phyloP scores from a whole-genome alignment of 2,888 invertebrate genomes.

The Cheilosia pagana region DNA sequence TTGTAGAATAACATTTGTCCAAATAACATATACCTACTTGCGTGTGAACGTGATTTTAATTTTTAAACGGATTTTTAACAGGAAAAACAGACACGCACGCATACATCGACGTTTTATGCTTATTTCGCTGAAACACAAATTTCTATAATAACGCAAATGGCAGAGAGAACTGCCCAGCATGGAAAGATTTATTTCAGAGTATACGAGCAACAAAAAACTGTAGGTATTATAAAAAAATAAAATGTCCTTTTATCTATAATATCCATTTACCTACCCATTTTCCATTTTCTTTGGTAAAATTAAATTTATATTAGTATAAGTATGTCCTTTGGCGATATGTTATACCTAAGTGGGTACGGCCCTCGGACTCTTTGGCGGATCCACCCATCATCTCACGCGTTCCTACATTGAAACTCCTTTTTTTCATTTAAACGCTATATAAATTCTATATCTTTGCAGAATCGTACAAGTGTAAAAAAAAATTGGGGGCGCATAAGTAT shows the following conservation, averaged over 20 bases:
- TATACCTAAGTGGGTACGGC: constrained; percentile 54
- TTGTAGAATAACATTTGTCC: constrained; percentile 23
- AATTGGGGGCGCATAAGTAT: constrained; percentile 60
- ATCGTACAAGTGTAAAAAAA: constrained; percentile 39
- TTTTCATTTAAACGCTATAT: constrained; percentile 50
- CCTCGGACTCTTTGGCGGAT: constrained; percentile 39
- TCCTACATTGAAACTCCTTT: constrained; percentile 51
- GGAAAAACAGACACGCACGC: constrained; percentile 79
- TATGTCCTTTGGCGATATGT: constrained; percentile 59
- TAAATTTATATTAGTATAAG: constrained; percentile 62
- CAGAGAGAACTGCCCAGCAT: constrained; percentile 23
- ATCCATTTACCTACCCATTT: constrained; percentile 53
- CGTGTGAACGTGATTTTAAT: constrained; percentile 81
- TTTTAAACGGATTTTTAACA: constrained; percentile 79
- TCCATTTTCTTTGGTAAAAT: constrained; percentile 36
- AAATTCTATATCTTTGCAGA: constrained; percentile 51
- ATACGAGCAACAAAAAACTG: constrained; percentile 5
- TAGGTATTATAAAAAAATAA: constrained; percentile 16
- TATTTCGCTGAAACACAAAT: constrained; percentile 28
- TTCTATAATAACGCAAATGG: constrained; percentile 35
- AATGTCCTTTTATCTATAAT: constrained; percentile 64
- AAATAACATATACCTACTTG: constrained; percentile 31
- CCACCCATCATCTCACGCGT: constrained; percentile 51
- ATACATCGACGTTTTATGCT: constrained; percentile 32
- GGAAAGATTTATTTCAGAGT: constrained; percentile 45